These are phyloP conservation scores for Stenotaenia linearis DNA, from an alignment of 2,888 invertebrate species.

Conservation along the genomic window DNA sequence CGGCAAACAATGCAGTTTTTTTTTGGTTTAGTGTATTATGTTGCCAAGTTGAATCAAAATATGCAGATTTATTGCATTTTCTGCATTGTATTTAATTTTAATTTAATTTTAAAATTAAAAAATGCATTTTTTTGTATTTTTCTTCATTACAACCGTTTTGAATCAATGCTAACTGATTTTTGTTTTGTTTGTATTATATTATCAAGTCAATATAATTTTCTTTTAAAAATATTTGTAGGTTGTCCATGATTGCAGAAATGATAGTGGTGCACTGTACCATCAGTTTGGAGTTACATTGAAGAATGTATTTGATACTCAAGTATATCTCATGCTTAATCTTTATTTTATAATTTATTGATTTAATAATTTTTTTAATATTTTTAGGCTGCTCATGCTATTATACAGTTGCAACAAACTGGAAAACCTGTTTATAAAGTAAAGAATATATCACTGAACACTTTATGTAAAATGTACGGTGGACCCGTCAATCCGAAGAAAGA, in stretches of 20 bases:
- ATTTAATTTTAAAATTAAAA: too few relatives aligned
- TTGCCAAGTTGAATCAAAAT: too few relatives aligned
- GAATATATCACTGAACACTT: constrained; percentile 81
- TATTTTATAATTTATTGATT: not conserved
- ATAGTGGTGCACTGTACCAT: constrained; percentile 76
- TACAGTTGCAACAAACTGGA: constrained; percentile 81
- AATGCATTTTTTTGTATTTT: too few relatives aligned
- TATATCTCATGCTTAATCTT: constrained; percentile 46
- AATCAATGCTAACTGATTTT: too few relatives aligned
- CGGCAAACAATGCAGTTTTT: too few relatives aligned
- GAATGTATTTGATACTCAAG: constrained; percentile 87
- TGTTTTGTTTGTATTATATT: too few relatives aligned
- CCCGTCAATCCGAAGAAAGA: constrained; percentile 87
- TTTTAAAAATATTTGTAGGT: constrained; percentile 55
- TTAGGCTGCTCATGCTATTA: constrained; percentile 78
- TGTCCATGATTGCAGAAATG: constrained; percentile 87
- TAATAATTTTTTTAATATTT: constrained; percentile 1
- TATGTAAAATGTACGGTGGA: constrained; percentile 83
- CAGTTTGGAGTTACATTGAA: constrained; percentile 77
- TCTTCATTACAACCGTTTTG: too few relatives aligned
- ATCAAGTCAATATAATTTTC: constrained; percentile 28
- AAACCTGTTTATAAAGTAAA: constrained; percentile 92
- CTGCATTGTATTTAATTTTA: too few relatives aligned
- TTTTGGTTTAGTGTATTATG: too few relatives aligned
- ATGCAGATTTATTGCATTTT: too few relatives aligned